Evolutionary conservation across 2,888 invertebrate genomes (phyloP).

Genomic region (Proisotoma minuta): DNA sequence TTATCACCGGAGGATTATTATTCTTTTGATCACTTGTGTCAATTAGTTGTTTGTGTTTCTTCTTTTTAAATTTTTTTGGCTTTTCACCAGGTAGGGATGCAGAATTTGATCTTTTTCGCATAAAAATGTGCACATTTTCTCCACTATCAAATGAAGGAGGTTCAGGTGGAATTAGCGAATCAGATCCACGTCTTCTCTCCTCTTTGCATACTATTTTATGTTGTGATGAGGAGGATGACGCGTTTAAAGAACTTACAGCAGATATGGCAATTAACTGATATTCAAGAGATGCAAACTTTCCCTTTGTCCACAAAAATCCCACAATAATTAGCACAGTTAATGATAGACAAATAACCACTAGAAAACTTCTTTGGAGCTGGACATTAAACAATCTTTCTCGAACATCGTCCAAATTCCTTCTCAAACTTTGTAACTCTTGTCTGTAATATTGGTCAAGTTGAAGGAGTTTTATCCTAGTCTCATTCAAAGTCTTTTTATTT

Average conservation of each 20-base stretch:
- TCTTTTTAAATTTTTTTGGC: slow-evolving; percentile 32
- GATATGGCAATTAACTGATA: neutral
- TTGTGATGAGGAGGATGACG: too few relatives aligned
- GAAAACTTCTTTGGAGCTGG: slow-evolving; percentile 44
- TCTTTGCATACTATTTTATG: too few relatives aligned
- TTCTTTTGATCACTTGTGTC: too few relatives aligned
- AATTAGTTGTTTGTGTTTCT: slow-evolving; percentile 34
- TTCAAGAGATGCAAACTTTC: slow-evolving; percentile 21
- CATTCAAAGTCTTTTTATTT: slow-evolving; percentile 38
- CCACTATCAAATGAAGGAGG: neutral
- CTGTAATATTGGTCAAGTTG: slow-evolving; percentile 38
- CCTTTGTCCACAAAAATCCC: slow-evolving; percentile 26
- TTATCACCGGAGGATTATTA: slow-evolving; percentile 15
- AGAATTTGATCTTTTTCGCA: slow-evolving; percentile 32
- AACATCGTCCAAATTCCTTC: slow-evolving; percentile 40
- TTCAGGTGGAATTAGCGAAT: neutral
- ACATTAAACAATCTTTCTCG: slow-evolving; percentile 43
- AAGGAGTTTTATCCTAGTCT: slow-evolving; percentile 36
- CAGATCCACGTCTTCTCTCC: neutral
- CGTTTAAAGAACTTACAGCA: too few relatives aligned
- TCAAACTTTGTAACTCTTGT: slow-evolving; percentile 31
- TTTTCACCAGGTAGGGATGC: slow-evolving; percentile 22
- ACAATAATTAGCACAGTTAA: slow-evolving; percentile 31
- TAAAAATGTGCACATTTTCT: neutral
- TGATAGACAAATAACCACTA: slow-evolving; percentile 38